Percentiles rank a stretch among this genome's conserved stretches.
Conservation (phyloP, 2,888 invertebrate genomes). For the Agrochola lota region DNA sequence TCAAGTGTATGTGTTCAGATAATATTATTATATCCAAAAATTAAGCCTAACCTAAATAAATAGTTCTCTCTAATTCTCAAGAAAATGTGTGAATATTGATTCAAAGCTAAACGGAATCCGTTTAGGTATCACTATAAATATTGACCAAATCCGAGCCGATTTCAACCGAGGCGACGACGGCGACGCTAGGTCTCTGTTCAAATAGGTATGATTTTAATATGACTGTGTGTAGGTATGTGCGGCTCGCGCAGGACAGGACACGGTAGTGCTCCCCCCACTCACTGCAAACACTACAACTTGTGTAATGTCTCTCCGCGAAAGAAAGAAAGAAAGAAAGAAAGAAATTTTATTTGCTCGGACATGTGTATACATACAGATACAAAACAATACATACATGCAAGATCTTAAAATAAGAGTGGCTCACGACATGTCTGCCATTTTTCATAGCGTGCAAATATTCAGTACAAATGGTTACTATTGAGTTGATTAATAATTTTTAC, state of each 20-base stretch:
- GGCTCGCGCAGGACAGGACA: neutral
- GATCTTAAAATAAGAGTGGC: no score
- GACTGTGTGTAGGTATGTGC: neutral
- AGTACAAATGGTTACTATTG: no score
- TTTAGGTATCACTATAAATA: conserved; percentile 23
- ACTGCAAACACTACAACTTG: neutral
- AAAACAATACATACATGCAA: no score
- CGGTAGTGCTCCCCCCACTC: neutral
- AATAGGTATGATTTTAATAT: neutral
- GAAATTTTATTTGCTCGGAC: no score
- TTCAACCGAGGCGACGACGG: no score
- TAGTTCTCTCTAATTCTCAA: conserved; percentile 10
- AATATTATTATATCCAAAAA: conserved; percentile 20
- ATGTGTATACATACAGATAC: no score
- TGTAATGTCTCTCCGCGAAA: no score
- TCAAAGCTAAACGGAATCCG: conserved; percentile 8
- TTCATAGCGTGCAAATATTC: no score
- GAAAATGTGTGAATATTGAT: conserved; percentile 26
- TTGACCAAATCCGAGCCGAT: conserved; percentile 13
- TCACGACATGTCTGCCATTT: no score
- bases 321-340: no score
- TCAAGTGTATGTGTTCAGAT: neutral
- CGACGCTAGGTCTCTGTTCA: no score
- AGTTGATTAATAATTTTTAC: no score
- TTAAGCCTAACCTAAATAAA: conserved; percentile 28